phyloP scores from a whole-genome alignment of 2,797 vertebrate genomes.

The Bufotes viridis region DNA sequence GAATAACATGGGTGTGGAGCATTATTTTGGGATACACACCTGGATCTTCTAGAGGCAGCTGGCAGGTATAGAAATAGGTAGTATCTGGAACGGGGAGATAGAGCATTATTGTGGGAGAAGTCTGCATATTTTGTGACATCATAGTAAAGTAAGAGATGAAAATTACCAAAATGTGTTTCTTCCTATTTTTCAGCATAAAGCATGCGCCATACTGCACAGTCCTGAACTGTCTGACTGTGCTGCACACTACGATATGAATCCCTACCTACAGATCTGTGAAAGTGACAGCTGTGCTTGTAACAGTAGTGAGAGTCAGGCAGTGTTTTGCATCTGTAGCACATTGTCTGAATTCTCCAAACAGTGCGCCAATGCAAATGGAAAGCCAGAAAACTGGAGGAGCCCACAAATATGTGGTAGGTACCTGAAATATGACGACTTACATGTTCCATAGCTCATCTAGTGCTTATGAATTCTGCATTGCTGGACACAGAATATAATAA shows the following conservation, averaged over 20 bases:
- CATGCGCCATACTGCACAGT: neutral
- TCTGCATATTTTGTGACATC: too few species aligned
- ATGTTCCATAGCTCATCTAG: neutral
- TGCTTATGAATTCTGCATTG: neutral
- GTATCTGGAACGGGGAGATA: too few species aligned
- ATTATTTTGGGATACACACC: too few species aligned
- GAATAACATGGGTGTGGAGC: too few species aligned
- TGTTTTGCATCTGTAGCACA: constrained; percentile 79
- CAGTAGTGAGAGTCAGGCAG: neutral
- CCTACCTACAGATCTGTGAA: constrained; percentile 76
- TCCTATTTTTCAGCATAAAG: constrained; percentile 6
- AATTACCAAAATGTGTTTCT: neutral
- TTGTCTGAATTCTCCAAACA: constrained; percentile 82
- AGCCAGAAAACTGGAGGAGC: constrained; percentile 78
- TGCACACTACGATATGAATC: constrained; percentile 68
- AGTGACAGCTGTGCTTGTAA: constrained; percentile 73
- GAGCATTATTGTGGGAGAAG: too few species aligned
- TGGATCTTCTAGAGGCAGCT: too few species aligned
- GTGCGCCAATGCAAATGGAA: constrained; percentile 79
- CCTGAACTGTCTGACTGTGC: constrained; percentile 64
- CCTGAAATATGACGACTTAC: neutral
- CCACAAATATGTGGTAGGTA: constrained; percentile 79
- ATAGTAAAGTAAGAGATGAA: neutral
- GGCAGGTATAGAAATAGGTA: too few species aligned
- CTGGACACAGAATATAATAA: neutral